A percentile compares a stretch with the other conserved stretches of the same genome.
Evolutionary conservation across 2,888 invertebrate species (phyloP).

Genomic region (Norana najaformis): DNA sequence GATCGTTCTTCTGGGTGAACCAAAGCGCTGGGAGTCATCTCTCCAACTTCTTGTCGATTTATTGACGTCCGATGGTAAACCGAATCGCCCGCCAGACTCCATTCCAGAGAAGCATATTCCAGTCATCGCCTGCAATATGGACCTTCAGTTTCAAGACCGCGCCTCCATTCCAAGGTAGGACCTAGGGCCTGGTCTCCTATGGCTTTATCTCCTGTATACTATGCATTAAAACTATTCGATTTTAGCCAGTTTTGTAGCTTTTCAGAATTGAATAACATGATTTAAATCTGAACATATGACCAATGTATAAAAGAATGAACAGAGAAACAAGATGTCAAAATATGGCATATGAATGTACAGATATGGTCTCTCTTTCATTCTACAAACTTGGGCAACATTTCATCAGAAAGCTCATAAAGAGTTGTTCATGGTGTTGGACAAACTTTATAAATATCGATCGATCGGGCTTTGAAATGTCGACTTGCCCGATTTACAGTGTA

Average conservation of each 20-base stretch:
- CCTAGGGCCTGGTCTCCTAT: not conserved
- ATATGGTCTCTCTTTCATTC: not conserved
- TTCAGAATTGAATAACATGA: not conserved
- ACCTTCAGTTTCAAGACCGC: slow-evolving; percentile 62
- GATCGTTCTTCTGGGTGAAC: slow-evolving; percentile 60
- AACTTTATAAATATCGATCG: no score
- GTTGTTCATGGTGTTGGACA: no score
- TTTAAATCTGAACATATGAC: no score
- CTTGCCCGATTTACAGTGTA: no score
- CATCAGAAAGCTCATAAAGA: not conserved
- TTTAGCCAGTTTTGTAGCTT: not conserved
- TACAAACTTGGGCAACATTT: not conserved
- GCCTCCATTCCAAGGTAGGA: slow-evolving; percentile 59
- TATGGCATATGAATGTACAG: no score
- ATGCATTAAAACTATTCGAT: not conserved
- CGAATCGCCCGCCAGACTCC: slow-evolving; percentile 50
- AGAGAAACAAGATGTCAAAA: not conserved
- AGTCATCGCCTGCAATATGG: slow-evolving; percentile 62
- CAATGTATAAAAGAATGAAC: not conserved
- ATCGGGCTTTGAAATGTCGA: no score
- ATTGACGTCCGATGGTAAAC: slow-evolving; percentile 59
- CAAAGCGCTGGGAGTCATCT: slow-evolving; percentile 60
- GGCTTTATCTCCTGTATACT: not conserved
- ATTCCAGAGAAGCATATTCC: slow-evolving; percentile 54
- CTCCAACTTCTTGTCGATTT: slow-evolving; percentile 61